Evolutionary conservation across 2,888 invertebrate species (phyloP), one percentile per base, ranked within the genome.

Genomic region (Capitulum mitella): DNA sequence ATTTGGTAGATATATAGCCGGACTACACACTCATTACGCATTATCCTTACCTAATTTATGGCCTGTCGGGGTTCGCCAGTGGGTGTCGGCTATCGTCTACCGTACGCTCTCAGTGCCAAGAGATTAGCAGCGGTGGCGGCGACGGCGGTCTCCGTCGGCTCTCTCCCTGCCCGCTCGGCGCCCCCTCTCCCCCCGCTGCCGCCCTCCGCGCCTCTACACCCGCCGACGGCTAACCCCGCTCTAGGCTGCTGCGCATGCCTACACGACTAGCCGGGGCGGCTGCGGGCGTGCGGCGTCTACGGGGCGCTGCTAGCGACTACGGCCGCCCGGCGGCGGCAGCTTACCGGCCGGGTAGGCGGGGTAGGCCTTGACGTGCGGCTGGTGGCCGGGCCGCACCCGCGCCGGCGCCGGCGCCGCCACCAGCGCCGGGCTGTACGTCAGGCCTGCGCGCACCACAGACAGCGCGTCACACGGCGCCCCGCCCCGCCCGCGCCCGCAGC

Each of bases 1-100:
- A 70, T 70, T 40, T 19, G 40, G 70, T 37, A 70, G 70, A 70
- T 70, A 70, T 70, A 70, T 37, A 40, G 70, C 8, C 70, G 10
- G 70, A 40, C 70, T 70, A 70, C 70, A 70, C 70, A 70, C 70
- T 70, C 70, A 70, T 70, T 70, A 70, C 26, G 40, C 70, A 70
- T 70, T 70, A 70, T 70, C 70, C 70, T 70, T 70, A 70, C 70
- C 70, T 8, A 70, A 70, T 70, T 70, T 70, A 70, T 70, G 22
- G 40, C 26, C 70, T 14, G 26, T 22, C 34, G 6, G 34, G 64
- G 34, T 64, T 64, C 10, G 64, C 64, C 64, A 40, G 37, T 40
- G 70, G 22, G 37, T 26, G 70, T 26, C 10, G 40, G 70, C 16
- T 34, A 34, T 8, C 40, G 70, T 19, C 16, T 26, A 10, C 26